Conservation (phyloP, 2,888 invertebrate genomes). For the Brachyopa scutellaris region DNA sequence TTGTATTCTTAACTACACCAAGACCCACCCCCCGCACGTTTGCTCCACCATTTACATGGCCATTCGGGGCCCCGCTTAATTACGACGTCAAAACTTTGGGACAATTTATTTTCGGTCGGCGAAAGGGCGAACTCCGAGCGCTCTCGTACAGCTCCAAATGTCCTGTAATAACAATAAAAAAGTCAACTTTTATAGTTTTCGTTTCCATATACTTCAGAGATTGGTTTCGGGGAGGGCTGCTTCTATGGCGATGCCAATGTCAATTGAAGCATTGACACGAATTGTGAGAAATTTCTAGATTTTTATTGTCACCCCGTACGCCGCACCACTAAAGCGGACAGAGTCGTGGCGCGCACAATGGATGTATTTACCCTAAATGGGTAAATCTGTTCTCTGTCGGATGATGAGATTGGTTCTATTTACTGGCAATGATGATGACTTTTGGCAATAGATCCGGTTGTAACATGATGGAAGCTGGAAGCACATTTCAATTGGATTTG, state of each 20-base stretch:
- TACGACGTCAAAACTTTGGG: conserved; percentile 49
- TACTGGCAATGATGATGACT: conserved; percentile 24
- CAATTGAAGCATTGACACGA: conserved; percentile 57
- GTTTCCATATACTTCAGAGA: conserved; percentile 16
- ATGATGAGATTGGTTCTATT: conserved; percentile 41
- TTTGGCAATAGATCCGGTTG: conserved; percentile 20
- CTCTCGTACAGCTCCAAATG: conserved; percentile 44
- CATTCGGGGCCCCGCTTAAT: conserved; percentile 40
- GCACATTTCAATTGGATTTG: conserved; percentile 23
- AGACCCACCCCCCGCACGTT: not conserved
- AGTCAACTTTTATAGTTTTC: conserved; percentile 50
- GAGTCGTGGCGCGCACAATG: conserved; percentile 4
- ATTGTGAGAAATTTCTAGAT: conserved; percentile 44
- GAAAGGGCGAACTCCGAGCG: conserved; percentile 13
- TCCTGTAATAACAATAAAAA: conserved; percentile 58
- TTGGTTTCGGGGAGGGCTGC: not conserved
- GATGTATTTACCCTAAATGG: conserved; percentile 34
- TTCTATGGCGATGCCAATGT: conserved; percentile 34
- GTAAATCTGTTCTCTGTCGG: conserved; percentile 29
- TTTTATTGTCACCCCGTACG: conserved; percentile 23
- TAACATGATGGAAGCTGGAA: not conserved
- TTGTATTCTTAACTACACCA: conserved; percentile 11
- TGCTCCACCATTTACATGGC: conserved; percentile 15
- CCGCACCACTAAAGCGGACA: conserved; percentile 6
- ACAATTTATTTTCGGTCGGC: conserved; percentile 42